These are phyloP conservation scores for Chorisops tibialis DNA, from an alignment of 2,888 invertebrate genomes.

Conservation along the genomic window DNA sequence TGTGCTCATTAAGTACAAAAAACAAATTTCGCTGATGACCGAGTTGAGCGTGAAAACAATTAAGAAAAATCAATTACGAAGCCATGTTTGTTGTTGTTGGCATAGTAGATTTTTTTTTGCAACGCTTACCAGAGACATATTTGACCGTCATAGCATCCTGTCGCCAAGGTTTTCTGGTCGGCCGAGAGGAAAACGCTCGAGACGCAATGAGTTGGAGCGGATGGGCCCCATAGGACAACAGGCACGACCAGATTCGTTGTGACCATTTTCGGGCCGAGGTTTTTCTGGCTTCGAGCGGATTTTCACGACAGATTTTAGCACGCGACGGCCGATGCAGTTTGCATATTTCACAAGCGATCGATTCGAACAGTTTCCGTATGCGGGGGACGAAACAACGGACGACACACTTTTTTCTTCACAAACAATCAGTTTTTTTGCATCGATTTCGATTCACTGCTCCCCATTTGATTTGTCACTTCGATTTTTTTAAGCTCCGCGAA, in stretches of 20 bases:
- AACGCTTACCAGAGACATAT: constrained; percentile 82
- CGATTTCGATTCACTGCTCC: constrained; percentile 7
- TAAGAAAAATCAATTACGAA: no score
- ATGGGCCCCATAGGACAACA: constrained; percentile 94
- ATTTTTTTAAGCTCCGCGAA: background rate
- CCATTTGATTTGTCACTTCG: background rate
- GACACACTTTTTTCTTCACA: background rate
- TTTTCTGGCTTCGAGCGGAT: no score
- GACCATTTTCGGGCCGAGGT: constrained; percentile 55
- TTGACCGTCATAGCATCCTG: constrained; percentile 97
- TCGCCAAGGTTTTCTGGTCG: constrained; percentile 89
- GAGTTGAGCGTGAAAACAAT: no score
- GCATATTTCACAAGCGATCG: background rate
- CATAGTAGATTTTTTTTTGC: background rate
- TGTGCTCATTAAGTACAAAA: no score
- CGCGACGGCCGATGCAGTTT: no score
- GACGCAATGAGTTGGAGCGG: constrained; percentile 95
- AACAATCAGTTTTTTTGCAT: background rate
- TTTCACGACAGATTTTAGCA: no score
- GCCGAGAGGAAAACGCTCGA: constrained; percentile 88
- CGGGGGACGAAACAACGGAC: no score
- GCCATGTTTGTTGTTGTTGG: no score
- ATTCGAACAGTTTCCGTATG: background rate
- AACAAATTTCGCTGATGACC: no score
- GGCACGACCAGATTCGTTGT: constrained; percentile 93